Evolutionary conservation across 2,113 vertebrate genomes (phyloP).

Genomic region (Pithys albifrons): DNA sequence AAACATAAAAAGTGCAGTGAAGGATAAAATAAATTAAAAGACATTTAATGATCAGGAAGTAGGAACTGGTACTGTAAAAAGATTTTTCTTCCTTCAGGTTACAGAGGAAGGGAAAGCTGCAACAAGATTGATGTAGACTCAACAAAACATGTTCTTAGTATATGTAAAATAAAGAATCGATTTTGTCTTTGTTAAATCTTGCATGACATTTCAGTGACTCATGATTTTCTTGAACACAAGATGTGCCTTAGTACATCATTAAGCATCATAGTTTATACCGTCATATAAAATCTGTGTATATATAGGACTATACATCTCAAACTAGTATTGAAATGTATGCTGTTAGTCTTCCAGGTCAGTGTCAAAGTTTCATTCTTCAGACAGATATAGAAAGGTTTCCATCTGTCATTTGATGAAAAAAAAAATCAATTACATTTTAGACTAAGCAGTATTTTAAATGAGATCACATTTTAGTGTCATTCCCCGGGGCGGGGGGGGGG

Average conservation of each 20-base stretch:
- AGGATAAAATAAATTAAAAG: conserved; percentile 50
- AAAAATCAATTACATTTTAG: neutral
- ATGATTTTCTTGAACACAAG: neutral
- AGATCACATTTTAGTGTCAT: neutral
- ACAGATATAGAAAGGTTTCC: neutral
- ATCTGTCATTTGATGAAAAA: neutral
- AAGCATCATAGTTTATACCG: neutral
- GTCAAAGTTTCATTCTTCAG: neutral
- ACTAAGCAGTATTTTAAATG: neutral
- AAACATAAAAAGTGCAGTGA: neutral
- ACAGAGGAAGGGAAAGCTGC: conserved; percentile 4
- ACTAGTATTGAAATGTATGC: neutral
- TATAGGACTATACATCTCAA: neutral
- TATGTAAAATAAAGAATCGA: conserved; percentile 8
- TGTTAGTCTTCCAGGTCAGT: neutral
- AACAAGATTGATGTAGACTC: conserved; percentile 5
- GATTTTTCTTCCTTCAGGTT: neutral
- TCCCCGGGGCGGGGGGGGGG: no score
- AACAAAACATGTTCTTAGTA: conserved; percentile 15
- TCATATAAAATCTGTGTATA: neutral
- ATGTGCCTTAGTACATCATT: neutral
- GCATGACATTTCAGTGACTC: neutral
- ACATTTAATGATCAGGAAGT: conserved; percentile 18
- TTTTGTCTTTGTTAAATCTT: conserved; percentile 12
- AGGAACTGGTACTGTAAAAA: neutral